These are phyloP conservation scores for Heliconius eleuchia DNA, from an alignment of 1,140 invertebrate species.

Conservation along the genomic window DNA sequence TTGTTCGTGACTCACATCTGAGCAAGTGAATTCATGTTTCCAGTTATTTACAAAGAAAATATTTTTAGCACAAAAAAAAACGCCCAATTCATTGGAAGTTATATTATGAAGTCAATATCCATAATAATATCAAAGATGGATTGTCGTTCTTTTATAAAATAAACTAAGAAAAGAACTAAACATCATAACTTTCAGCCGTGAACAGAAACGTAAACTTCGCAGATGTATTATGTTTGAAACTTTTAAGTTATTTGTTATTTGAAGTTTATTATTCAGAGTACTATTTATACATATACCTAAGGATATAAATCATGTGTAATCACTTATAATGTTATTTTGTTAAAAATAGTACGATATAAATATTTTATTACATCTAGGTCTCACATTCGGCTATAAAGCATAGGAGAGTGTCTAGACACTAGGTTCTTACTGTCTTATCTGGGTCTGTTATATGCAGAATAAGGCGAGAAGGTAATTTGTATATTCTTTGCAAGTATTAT, in stretches of 20 bases:
- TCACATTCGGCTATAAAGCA: neutral
- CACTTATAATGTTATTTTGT: neutral
- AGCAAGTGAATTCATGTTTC: slow-evolving; percentile 42
- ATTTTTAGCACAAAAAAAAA: slow-evolving; percentile 26
- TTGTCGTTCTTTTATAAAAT: slow-evolving; percentile 36
- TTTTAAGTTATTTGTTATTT: slow-evolving; percentile 29
- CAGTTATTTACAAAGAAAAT: slow-evolving; percentile 34
- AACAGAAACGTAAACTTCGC: slow-evolving; percentile 31
- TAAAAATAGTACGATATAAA: neutral
- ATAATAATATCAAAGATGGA: slow-evolving; percentile 29
- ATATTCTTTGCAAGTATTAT: neutral
- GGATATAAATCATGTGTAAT: neutral
- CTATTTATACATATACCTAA: slow-evolving; percentile 6
- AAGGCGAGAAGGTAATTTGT: neutral
- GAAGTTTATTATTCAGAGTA: slow-evolving; percentile 12
- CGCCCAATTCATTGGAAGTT: slow-evolving; percentile 29
- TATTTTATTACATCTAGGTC: neutral
- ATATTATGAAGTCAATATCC: slow-evolving; percentile 38
- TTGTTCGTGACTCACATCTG: slow-evolving; percentile 54
- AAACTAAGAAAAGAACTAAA: slow-evolving; percentile 36
- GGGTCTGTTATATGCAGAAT: too few relatives aligned
- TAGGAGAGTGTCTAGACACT: too few relatives aligned
- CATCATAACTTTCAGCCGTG: slow-evolving; percentile 33
- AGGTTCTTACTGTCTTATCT: too few relatives aligned
- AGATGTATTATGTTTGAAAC: slow-evolving; percentile 38